Conservation (phyloP, 1,140 invertebrate species). For the Drosophila mauritiana region DNA sequence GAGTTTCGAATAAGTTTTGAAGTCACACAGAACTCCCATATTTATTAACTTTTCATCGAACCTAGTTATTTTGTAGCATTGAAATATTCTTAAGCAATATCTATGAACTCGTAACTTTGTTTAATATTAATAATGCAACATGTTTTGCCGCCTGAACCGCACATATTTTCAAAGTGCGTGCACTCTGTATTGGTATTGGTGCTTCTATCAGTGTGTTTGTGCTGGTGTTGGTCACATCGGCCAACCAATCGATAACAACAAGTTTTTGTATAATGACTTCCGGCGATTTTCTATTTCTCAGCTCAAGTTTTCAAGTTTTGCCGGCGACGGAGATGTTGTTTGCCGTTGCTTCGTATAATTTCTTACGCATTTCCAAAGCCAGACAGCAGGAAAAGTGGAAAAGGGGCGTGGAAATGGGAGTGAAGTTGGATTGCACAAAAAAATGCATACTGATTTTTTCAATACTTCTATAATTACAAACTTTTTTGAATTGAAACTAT, state of each 20-base stretch:
- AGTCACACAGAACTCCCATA: not conserved
- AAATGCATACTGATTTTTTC: not conserved
- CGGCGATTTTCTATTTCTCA: constrained; percentile 82
- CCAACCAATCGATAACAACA: constrained; percentile 81
- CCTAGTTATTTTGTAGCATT: not conserved
- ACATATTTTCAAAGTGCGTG: constrained; percentile 15
- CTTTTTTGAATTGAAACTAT: constrained; percentile 8
- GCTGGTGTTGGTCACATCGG: constrained; percentile 65
- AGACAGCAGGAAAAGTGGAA: constrained; percentile 21
- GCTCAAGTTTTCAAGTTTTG: constrained; percentile 77
- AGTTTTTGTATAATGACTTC: constrained; percentile 83
- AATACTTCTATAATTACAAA: too few species aligned
- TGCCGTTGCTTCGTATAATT: constrained; percentile 72
- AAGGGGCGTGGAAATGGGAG: constrained; percentile 1
- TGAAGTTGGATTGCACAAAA: constrained; percentile 2
- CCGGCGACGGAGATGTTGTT: constrained; percentile 59
- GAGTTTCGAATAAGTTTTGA: constrained; percentile 12
- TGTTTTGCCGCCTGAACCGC: constrained; percentile 2
- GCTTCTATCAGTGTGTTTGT: constrained; percentile 3
- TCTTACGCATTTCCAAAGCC: constrained; percentile 77
- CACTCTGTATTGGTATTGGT: constrained; percentile 7
- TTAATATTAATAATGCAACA: not conserved
- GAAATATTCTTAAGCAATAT: not conserved
- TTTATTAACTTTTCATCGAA: too few species aligned
- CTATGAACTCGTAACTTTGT: not conserved